phyloP scores from a whole-genome alignment of 2,113 vertebrate species.

The Myocastor coypus region DNA sequence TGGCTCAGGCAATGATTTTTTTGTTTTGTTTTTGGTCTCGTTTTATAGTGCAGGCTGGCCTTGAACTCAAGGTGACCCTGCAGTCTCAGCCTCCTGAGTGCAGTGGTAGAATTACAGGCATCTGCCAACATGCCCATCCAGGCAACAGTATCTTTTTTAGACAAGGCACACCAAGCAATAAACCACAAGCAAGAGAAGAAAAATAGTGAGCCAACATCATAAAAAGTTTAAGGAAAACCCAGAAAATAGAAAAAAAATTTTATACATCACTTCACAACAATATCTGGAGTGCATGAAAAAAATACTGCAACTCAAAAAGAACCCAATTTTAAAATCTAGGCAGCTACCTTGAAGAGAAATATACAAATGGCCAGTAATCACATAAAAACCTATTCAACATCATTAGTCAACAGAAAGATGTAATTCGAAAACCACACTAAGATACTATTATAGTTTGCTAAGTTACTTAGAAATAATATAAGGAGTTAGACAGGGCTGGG shows the following conservation, averaged over 20 bases:
- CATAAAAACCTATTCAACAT: background rate
- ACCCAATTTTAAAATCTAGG: background rate
- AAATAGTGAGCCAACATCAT: background rate
- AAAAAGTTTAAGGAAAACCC: background rate
- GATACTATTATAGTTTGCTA: background rate
- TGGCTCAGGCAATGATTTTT: background rate
- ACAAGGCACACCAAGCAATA: background rate
- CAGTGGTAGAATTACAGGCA: background rate
- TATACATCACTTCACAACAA: background rate
- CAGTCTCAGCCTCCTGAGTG: background rate
- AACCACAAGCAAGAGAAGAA: background rate
- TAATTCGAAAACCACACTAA: background rate
- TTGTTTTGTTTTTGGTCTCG: background rate
- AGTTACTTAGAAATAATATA: background rate
- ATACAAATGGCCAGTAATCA: background rate
- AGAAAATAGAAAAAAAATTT: background rate
- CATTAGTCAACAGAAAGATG: background rate
- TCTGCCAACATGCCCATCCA: background rate
- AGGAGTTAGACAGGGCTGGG: background rate
- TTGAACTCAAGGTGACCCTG: background rate
- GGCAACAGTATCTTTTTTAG: background rate
- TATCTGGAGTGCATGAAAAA: background rate
- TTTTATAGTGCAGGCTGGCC: background rate
- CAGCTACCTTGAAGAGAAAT: background rate
- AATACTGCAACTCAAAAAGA: background rate